Conservation (phyloP, 2,888 invertebrate species). For the Meghimatium bilineatum region DNA sequence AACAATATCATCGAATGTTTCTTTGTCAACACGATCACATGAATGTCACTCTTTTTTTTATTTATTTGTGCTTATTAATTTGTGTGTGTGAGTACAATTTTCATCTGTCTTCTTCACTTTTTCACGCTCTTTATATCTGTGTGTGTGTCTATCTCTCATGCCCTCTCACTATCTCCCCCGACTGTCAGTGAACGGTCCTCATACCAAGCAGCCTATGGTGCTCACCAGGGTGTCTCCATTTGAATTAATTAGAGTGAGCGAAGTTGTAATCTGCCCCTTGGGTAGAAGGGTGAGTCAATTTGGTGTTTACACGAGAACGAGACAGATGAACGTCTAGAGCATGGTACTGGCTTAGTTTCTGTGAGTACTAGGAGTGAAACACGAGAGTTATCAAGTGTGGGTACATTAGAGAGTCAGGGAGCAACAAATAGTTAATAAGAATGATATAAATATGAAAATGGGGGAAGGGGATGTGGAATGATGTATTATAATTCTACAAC, state of each 20-base stretch:
- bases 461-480: not conserved
- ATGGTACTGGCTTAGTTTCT: not conserved
- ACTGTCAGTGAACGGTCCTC: not conserved
- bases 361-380: not conserved
- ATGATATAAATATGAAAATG: not conserved
- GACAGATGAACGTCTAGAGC: constrained; percentile 16
- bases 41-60: not conserved
- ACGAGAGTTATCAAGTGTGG: not conserved
- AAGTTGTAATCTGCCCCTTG: constrained; percentile 30
- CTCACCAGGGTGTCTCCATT: constrained; percentile 27
- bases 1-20: not conserved
- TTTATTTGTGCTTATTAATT: not conserved
- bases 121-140: not conserved
- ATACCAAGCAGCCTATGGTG: not conserved
- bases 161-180: constrained; percentile 7
- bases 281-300: constrained; percentile 28
- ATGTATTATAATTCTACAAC: not conserved
- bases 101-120: not conserved
- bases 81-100: not conserved
- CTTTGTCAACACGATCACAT: not conserved
- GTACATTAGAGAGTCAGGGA: not conserved
- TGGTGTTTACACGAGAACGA: constrained; percentile 2
- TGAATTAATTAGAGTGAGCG: constrained; percentile 41
- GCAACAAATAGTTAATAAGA: not conserved
- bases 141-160: not conserved